Base-by-base conservation (phyloP, 2,113 vertebrate species). In the Cyanistes caeruleus region DNA sequence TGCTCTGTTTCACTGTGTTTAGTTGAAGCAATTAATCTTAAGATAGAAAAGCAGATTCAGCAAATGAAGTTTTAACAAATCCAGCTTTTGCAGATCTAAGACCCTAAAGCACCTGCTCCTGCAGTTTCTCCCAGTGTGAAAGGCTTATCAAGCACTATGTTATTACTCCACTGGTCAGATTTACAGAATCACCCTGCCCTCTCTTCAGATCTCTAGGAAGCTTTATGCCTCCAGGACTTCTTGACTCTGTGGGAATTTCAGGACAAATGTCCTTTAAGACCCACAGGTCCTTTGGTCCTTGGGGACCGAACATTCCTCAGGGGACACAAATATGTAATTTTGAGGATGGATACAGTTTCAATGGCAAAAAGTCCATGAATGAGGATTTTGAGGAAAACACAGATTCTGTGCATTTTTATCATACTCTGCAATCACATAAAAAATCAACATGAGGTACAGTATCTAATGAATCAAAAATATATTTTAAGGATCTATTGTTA, bases 21-120 rank as follows among this genome's bases (percentile, higher is more conserved):
- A 43, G 37, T 58, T 65, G 18, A 94, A 84, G 41, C 11, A 87
- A 96, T 93, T 95, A 92, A 96, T 96, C 93, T 93, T 86, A 37
- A 6, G 4, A 43, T 28, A 79, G 73, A 90, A 95, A 79, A 39
- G 28, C 49, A 67, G 41, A 70, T 84, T 93, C 95, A 97, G 96
- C 96, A 96, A 87, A 89, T 21, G 6, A 87, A 31, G 10, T 78
- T 93, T 93, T 81, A 89, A 79, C 48, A 92, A 92, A 60, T 53
- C 52, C 72, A 41, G 2, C 13, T 93, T 94, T 92, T 89, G 44
- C 79, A 89, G 52, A 51, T 81, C 56, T 81, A 59, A 93, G 76
- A 92, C 76, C 28, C 72, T 69, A 49, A 78, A 93, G 79, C 96
- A 96, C 92, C 95, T 96, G 95, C 53, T 94, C 62, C 37, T 0